Evolutionary conservation across 2,888 invertebrate species (phyloP).

Genomic region (Nesidiocoris tenuis): DNA sequence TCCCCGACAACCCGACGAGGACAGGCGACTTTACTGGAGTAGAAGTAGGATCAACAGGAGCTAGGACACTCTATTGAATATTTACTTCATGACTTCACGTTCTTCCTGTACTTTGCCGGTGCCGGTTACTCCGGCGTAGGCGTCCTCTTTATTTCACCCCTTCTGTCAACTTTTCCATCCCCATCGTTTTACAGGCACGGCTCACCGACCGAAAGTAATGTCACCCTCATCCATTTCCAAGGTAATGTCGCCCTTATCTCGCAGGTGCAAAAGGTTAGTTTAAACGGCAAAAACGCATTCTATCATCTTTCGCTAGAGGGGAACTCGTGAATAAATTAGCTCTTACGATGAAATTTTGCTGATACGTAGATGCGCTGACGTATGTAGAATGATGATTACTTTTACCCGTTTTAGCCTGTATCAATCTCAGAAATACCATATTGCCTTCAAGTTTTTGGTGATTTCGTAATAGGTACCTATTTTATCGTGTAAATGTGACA

Average conservation of each 20-base stretch:
- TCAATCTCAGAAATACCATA: no score
- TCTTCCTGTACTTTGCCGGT: not conserved
- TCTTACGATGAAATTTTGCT: not conserved
- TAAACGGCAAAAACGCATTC: slow-evolving; percentile 15
- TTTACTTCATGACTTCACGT: slow-evolving; percentile 24
- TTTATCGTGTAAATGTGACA: no score
- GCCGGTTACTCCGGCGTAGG: not conserved
- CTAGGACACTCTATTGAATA: slow-evolving; percentile 34
- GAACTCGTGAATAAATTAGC: slow-evolving; percentile 7
- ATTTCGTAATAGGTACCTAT: no score
- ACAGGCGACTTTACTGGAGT: not conserved
- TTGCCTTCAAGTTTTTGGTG: no score
- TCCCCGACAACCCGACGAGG: not conserved
- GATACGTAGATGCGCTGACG: not conserved
- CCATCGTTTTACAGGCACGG: not conserved
- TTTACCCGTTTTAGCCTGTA: no score
- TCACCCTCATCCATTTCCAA: not conserved
- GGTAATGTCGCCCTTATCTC: slow-evolving; percentile 18
- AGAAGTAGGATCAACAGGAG: slow-evolving; percentile 30
- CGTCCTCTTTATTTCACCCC: not conserved
- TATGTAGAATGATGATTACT: not conserved
- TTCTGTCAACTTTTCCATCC: not conserved
- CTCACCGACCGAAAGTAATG: not conserved
- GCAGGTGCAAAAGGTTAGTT: slow-evolving; percentile 20
- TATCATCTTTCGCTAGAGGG: not conserved